Evolutionary conservation across 1,140 invertebrate genomes (phyloP).

Genomic region (Colletes gigas): DNA sequence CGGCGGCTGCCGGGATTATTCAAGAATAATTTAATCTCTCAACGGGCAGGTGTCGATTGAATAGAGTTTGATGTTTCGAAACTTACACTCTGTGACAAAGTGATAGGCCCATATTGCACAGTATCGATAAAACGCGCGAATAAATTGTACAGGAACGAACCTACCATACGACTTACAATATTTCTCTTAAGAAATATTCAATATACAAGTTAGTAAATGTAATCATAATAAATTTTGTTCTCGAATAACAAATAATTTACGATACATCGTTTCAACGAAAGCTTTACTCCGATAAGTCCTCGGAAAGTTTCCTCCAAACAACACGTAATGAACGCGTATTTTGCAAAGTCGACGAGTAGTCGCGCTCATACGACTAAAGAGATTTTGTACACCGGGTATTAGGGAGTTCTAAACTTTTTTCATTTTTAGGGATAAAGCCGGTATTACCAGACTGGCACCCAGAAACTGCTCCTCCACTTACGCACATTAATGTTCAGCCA

Average conservation of each 20-base stretch:
- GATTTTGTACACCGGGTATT: constrained; percentile 2
- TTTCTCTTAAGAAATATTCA: too few relatives aligned
- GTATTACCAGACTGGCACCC: too few relatives aligned
- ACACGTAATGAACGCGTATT: background rate
- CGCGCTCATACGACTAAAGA: background rate
- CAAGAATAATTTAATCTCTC: constrained; percentile 31
- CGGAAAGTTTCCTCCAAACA: background rate
- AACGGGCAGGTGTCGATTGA: background rate
- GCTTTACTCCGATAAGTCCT: background rate
- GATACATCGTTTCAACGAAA: background rate
- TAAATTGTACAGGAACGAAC: too few relatives aligned
- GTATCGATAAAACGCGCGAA: too few relatives aligned
- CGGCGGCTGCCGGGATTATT: background rate
- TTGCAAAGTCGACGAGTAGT: background rate
- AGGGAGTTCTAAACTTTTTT: constrained; percentile 53
- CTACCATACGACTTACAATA: too few relatives aligned
- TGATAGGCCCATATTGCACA: too few relatives aligned
- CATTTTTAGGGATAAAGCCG: constrained; percentile 56
- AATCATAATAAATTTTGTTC: too few relatives aligned
- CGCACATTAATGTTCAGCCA: too few relatives aligned
- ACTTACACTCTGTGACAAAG: background rate
- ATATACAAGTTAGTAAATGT: too few relatives aligned
- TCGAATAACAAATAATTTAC: background rate
- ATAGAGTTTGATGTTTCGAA: background rate
- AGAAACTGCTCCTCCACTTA: too few relatives aligned